Conservation (phyloP, 2,797 vertebrate genomes). For the Numenius phaeopus region DNA sequence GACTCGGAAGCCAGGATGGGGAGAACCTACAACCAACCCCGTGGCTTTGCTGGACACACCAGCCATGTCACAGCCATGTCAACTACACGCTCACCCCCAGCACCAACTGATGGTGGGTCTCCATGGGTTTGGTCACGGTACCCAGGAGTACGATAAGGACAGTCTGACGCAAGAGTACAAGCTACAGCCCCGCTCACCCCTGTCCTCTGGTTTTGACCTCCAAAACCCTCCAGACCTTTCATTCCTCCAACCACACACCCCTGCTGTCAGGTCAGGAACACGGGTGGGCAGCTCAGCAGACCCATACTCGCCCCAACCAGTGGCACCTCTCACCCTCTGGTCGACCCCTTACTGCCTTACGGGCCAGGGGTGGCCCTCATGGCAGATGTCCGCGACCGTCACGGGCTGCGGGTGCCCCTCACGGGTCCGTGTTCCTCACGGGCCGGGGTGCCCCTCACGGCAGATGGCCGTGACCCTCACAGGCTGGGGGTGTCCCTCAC, state of each 20-base stretch:
- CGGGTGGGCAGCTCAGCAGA: neutral
- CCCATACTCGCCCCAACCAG: too few species aligned
- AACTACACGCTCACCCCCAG: accelerated
- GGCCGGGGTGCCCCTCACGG: neutral
- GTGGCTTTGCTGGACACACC: accelerated
- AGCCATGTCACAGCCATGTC: accelerated
- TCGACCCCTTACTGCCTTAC: too few species aligned
- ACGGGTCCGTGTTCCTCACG: neutral
- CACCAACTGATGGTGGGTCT: accelerated
- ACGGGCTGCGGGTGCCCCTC: neutral
- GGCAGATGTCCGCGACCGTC: too few species aligned
- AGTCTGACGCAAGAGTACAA: accelerated
- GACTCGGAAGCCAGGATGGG: accelerated
- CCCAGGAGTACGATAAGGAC: accelerated
- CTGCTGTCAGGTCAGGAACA: neutral
- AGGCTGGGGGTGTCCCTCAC: neutral
- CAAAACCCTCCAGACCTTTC: neutral
- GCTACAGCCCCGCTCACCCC: neutral
- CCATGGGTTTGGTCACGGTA: accelerated
- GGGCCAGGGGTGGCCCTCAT: neutral
- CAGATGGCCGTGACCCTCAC: neutral
- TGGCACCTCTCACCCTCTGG: neutral
- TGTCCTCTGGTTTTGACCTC: neutral
- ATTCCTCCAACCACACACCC: neutral
- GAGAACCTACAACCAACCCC: neutral